Conservation (phyloP, 2,888 invertebrate species). For the Parnassius orleans region DNA sequence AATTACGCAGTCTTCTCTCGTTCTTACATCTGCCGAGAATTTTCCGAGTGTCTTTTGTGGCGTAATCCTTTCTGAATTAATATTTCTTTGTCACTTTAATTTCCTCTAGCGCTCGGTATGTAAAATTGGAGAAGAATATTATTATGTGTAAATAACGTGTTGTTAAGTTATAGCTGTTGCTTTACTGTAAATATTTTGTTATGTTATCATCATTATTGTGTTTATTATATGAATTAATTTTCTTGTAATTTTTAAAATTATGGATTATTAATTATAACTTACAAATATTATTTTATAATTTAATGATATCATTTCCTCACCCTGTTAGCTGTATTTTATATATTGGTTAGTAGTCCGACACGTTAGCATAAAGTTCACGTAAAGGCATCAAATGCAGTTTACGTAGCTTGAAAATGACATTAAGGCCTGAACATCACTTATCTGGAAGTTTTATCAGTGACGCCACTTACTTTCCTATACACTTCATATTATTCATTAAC, state of each 20-base stretch:
- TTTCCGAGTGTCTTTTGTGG: not conserved
- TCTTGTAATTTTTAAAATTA: conserved; percentile 49
- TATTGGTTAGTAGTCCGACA: conserved; percentile 25
- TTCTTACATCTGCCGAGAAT: not conserved
- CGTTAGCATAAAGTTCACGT: not conserved
- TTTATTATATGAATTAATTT: conserved; percentile 56
- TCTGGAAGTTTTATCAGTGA: not conserved
- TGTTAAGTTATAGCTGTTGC: conserved; percentile 77
- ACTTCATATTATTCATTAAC: not conserved
- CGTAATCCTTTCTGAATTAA: not conserved
- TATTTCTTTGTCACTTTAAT: not conserved
- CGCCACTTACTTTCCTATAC: not conserved
- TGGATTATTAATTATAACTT: conserved; percentile 56
- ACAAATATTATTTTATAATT: conserved; percentile 48
- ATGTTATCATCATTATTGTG: conserved; percentile 64
- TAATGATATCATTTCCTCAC: conserved; percentile 42
- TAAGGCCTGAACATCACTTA: not conserved
- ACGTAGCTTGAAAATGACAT: not conserved
- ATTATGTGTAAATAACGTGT: conserved; percentile 73
- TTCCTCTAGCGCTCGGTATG: not conserved
- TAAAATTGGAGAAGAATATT: conserved; percentile 50
- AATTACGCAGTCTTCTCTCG: conserved; percentile 24
- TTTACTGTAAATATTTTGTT: conserved; percentile 79
- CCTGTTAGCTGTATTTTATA: conserved; percentile 34
- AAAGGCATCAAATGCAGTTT: not conserved